phyloP scores from a whole-genome alignment of 30 jellyfish, hydroid and myxozoan genomes.

The Turritopsis dohrnii region DNA sequence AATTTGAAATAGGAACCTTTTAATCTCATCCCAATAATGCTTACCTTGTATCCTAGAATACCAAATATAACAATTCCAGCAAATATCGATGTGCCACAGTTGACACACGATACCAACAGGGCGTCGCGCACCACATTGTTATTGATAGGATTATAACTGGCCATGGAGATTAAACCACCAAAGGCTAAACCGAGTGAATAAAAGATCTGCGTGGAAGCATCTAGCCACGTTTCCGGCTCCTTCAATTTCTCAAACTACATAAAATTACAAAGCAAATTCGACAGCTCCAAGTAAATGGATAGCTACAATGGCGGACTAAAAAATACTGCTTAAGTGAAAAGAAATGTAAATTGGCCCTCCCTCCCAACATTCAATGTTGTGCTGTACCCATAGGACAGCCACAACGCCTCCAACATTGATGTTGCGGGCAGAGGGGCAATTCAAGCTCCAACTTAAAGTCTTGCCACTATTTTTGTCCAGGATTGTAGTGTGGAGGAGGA shows the following conservation, averaged over 20 bases:
- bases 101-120: slow-evolving; percentile 66
- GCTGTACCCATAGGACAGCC: too few relatives aligned
- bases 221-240: slow-evolving; percentile 86
- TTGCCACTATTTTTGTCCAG: too few relatives aligned
- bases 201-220: slow-evolving; percentile 90
- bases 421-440: too few relatives aligned
- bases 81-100: slow-evolving; percentile 85
- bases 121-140: slow-evolving; percentile 89
- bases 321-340: too few relatives aligned
- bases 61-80: slow-evolving; percentile 88
- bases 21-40: neutral
- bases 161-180: slow-evolving; percentile 94
- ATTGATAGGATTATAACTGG: slow-evolving; percentile 86
- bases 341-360: too few relatives aligned
- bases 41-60: slow-evolving; percentile 88
- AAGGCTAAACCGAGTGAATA: slow-evolving; percentile 93
- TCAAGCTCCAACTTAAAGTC: too few relatives aligned
- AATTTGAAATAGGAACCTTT: neutral
- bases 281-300: too few relatives aligned
- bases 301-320: too few relatives aligned
- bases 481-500: too few relatives aligned
- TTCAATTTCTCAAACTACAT: slow-evolving; percentile 53
- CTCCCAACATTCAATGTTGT: too few relatives aligned
- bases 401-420: too few relatives aligned
- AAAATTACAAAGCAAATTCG: neutral